These are phyloP conservation scores for Sandelia bainsii DNA, from an alignment of 2,797 vertebrate species.

Conservation along the genomic window DNA sequence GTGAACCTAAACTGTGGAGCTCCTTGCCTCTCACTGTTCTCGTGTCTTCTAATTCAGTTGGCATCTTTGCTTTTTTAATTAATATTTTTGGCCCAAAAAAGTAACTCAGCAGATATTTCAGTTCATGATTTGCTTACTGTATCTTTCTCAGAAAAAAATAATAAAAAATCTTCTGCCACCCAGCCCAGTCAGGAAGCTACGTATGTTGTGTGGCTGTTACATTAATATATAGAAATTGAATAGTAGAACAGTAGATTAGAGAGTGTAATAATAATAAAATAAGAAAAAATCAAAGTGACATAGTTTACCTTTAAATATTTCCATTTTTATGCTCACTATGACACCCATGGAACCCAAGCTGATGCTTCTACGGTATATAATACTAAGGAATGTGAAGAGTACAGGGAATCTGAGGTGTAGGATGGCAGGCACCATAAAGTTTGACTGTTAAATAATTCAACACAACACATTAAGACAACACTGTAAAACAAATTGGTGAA, in stretches of 20 bases:
- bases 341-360: no score
- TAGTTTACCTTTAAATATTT: neutral
- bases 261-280: neutral
- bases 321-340: neutral
- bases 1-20: no score
- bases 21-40: no score
- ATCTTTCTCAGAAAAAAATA: conserved; percentile 8
- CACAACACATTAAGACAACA: neutral
- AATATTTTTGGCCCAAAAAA: no score
- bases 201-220: neutral
- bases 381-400: neutral
- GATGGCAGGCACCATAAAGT: neutral
- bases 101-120: no score
- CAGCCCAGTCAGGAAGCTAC: conserved; percentile 25
- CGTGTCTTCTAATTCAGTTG: no score
- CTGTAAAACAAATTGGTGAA: neutral
- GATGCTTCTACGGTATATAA: neutral
- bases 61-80: no score
- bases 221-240: no score
- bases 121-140: conserved; percentile 2
- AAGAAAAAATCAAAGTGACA: no score
- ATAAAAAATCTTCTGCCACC: conserved; percentile 3
- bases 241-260: no score
- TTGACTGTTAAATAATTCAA: neutral
- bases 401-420: neutral